phyloP scores from a whole-genome alignment of 2,797 vertebrate genomes.

The Acipenser ruthenus region DNA sequence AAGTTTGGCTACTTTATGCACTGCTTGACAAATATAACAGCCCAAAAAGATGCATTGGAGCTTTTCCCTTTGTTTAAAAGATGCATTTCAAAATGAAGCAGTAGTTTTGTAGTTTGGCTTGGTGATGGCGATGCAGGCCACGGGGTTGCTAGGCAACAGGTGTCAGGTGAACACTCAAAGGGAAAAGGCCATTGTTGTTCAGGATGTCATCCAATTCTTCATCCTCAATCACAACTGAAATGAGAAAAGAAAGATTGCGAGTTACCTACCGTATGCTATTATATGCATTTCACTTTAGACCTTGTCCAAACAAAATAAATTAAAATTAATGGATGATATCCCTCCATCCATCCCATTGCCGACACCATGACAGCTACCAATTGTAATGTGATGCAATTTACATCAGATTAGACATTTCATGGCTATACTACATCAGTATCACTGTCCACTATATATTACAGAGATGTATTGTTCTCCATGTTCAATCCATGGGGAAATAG shows the following conservation, averaged over 20 bases:
- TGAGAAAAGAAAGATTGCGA: constrained; percentile 11
- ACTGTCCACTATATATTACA: no score
- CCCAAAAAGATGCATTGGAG: no score
- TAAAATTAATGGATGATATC: no score
- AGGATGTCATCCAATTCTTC: constrained; percentile 67
- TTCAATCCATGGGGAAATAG: no score
- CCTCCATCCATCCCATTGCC: no score
- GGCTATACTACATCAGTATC: not conserved
- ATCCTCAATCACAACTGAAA: constrained; percentile 61
- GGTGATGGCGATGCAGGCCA: constrained; percentile 43
- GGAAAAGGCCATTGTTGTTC: constrained; percentile 66
- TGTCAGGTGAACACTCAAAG: constrained; percentile 47
- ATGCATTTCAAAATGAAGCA: not conserved
- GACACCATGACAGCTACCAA: no score
- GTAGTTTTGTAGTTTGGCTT: constrained; percentile 32
- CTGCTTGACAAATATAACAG: no score
- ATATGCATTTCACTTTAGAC: no score
- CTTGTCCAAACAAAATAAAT: no score
- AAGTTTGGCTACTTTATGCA: no score
- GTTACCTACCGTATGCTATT: not conserved
- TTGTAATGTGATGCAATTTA: constrained; percentile 1
- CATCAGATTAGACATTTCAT: not conserved
- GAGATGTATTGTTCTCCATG: no score
- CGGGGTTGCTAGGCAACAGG: constrained; percentile 53
- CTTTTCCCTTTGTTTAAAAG: not conserved